Conservation (phyloP, 2,797 vertebrate species). For the Phaenicophaeus curvirostris region DNA sequence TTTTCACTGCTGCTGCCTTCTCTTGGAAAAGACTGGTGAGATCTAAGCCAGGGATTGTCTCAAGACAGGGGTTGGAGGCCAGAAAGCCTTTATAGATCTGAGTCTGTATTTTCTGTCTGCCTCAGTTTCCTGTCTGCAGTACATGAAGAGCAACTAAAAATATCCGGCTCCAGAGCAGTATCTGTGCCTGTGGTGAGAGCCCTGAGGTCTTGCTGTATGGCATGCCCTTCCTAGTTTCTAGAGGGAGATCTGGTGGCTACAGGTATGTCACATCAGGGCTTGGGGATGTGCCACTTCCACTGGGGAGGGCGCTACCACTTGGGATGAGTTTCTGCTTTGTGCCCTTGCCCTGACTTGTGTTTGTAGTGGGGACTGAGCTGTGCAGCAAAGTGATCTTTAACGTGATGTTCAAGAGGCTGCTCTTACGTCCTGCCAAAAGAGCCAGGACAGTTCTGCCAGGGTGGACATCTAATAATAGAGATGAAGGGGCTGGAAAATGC, state of each 20-base stretch:
- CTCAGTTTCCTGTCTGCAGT: slow-evolving; percentile 35
- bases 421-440: not conserved
- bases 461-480: not conserved
- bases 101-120: slow-evolving; percentile 14
- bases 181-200: not conserved
- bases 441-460: not conserved
- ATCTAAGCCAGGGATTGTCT: slow-evolving; percentile 14
- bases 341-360: not conserved
- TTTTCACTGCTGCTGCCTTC: slow-evolving; percentile 8
- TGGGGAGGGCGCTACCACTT: not conserved
- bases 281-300: not conserved
- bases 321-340: not conserved
- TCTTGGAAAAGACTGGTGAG: not conserved
- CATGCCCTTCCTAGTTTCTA: not conserved
- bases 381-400: not conserved
- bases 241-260: not conserved
- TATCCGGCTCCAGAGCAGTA: not conserved
- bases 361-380: not conserved
- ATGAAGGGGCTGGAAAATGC: not conserved
- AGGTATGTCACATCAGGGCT: too few relatives aligned
- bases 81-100: not conserved
- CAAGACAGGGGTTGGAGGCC: not conserved
- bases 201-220: not conserved
- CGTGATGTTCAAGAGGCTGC: not conserved
- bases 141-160: not conserved